Conservation (phyloP, 2,888 invertebrate genomes). For the Didymodactylos carnosus region DNA sequence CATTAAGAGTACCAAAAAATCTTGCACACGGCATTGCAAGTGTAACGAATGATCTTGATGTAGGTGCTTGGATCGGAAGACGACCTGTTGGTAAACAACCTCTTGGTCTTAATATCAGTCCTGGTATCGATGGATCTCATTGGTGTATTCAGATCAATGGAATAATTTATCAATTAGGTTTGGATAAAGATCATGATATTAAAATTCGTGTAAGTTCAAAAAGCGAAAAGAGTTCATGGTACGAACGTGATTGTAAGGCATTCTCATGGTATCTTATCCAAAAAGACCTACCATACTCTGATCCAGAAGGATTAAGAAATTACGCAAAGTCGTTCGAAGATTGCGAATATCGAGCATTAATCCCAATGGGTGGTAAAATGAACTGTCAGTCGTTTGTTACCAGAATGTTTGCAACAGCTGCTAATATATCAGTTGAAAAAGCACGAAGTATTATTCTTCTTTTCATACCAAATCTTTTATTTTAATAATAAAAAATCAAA, state of each 20-base stretch:
- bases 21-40: neutral
- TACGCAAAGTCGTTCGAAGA: neutral
- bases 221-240: neutral
- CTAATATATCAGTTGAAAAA: neutral
- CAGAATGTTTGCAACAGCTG: neutral
- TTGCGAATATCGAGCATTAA: neutral
- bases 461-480: neutral
- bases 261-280: neutral
- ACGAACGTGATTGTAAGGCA: neutral
- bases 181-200: neutral
- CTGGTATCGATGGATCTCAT: neutral
- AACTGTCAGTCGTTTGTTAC: neutral
- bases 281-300: neutral
- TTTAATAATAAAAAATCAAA: neutral
- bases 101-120: neutral
- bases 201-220: neutral
- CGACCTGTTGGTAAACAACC: neutral
- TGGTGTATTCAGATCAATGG: neutral
- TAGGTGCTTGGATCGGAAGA: neutral
- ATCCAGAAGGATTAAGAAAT: neutral
- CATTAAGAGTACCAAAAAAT: neutral
- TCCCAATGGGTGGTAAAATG: neutral
- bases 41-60: neutral
- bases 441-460: neutral
- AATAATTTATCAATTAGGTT: neutral